A percentile compares a stretch with the other conserved stretches of the same genome.
phyloP scores from a whole-genome alignment of 2,797 vertebrate genomes.

The Mus caroli region DNA sequence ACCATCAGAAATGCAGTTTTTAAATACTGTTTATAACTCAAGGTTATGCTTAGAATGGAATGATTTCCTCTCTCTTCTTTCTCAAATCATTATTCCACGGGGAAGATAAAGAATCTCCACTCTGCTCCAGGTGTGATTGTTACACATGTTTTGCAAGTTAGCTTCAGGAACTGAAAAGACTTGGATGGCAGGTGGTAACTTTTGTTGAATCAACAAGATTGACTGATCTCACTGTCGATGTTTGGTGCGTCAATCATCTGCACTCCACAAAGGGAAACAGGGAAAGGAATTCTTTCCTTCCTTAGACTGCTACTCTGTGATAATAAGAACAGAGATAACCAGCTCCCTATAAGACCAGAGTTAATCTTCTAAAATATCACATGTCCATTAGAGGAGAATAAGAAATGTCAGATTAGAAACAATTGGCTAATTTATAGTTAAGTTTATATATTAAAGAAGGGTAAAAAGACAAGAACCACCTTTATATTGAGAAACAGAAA shows the following conservation, averaged over 20 bases:
- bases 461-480: background rate
- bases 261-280: background rate
- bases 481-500: background rate
- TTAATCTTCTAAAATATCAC: conserved; percentile 60
- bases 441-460: background rate
- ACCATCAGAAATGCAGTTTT: background rate
- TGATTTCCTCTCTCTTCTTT: conserved; percentile 33
- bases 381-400: conserved; percentile 14
- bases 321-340: conserved; percentile 68
- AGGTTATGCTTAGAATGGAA: background rate
- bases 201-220: conserved; percentile 68
- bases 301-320: conserved; percentile 22
- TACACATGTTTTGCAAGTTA: conserved; percentile 40
- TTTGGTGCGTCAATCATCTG: conserved; percentile 54
- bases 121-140: background rate
- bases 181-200: conserved; percentile 39
- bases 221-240: background rate
- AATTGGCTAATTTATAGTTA: conserved; percentile 60
- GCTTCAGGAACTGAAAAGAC: conserved; percentile 23
- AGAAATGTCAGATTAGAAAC: conserved; percentile 5
- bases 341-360: conserved; percentile 13
- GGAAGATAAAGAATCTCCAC: conserved; percentile 7
- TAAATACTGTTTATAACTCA: conserved; percentile 19
- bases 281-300: conserved; percentile 52
- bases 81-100: conserved; percentile 34